Evolutionary conservation across 1,140 invertebrate species (phyloP).

Genomic region (Drosophila saltans): DNA sequence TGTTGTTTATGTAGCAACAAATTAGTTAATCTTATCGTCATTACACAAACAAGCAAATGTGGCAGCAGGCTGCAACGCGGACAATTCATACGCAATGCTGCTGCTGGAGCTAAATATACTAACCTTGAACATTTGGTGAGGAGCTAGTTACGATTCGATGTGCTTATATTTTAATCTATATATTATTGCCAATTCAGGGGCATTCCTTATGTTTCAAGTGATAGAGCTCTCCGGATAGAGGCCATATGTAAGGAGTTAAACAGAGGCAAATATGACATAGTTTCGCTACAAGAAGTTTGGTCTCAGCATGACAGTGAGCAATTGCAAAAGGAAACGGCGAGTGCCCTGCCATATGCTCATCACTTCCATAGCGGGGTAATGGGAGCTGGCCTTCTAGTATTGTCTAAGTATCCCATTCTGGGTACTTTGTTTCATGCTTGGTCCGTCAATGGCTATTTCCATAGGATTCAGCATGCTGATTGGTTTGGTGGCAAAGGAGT

Average conservation of each 20-base stretch:
- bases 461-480: conserved; percentile 97
- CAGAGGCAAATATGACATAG: conserved; percentile 91
- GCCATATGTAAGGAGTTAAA: conserved; percentile 91
- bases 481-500: conserved; percentile 99
- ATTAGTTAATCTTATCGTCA: conserved; percentile 8
- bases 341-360: conserved; percentile 91
- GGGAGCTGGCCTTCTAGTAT: conserved; percentile 95
- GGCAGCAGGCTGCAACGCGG: conserved; percentile 3
- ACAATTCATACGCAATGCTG: conserved; percentile 55
- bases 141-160: conserved; percentile 46
- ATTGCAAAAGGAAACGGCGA: conserved; percentile 86
- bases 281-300: conserved; percentile 97
- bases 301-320: conserved; percentile 88
- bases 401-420: conserved; percentile 94
- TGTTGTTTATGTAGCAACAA: conserved; percentile 7
- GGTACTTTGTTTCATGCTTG: conserved; percentile 96
- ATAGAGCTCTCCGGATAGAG: conserved; percentile 89
- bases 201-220: conserved; percentile 91
- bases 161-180: background rate
- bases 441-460: conserved; percentile 98
- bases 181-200: conserved; percentile 86
- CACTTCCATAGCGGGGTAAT: conserved; percentile 97
- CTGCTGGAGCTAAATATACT: conserved; percentile 77
- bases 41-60: conserved; percentile 41
- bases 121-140: conserved; percentile 81